A percentile compares a stretch with the other conserved stretches of the same genome.
phyloP scores from a whole-genome alignment of 2,797 vertebrate species.

The Sebastes baramenuke region DNA sequence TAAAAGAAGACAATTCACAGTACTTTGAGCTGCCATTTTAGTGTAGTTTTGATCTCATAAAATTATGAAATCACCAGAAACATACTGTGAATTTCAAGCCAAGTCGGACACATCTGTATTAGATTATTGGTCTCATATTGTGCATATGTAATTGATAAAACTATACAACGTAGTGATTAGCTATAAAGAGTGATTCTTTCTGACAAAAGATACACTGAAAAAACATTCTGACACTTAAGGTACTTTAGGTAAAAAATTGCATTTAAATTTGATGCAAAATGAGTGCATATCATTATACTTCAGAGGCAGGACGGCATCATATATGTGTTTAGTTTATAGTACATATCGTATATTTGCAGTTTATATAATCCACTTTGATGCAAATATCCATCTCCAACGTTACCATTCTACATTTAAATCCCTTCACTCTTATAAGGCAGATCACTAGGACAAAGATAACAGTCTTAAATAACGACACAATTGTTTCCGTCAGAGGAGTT shows the following conservation, averaged over 20 bases:
- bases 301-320: background rate
- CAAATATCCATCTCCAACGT: background rate
- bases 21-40: background rate
- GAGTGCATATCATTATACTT: background rate
- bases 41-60: background rate
- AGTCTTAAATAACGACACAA: slow-evolving; percentile 12
- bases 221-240: background rate
- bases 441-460: slow-evolving; percentile 6
- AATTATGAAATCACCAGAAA: background rate
- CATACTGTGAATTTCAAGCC: background rate
- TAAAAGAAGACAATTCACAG: background rate
- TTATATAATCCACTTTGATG: background rate
- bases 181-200: background rate
- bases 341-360: background rate
- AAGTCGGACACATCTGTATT: background rate
- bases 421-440: background rate
- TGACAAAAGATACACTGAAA: background rate
- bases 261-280: background rate
- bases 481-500: slow-evolving; percentile 22
- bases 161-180: background rate
- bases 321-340: background rate
- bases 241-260: background rate
- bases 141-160: background rate
- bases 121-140: background rate
- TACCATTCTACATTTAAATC: background rate